Percentiles rank a stretch among this genome's conserved stretches.
Conservation (phyloP, 2,888 invertebrate species). For the Tetragonula carbonaria region DNA sequence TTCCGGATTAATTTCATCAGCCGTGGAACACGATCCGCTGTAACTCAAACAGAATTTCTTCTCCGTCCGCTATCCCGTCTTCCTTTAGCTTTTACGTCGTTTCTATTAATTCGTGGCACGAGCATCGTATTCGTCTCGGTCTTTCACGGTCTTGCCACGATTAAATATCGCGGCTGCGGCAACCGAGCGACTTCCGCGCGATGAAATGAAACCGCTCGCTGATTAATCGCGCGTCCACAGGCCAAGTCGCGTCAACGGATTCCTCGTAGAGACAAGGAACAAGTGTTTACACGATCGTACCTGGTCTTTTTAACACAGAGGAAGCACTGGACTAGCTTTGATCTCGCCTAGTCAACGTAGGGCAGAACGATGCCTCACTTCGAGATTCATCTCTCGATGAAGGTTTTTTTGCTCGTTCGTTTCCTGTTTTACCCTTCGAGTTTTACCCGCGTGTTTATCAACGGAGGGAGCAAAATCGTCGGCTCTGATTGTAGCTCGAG, state of each 20-base stretch:
- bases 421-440: too few species aligned
- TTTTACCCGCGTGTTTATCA: too few species aligned
- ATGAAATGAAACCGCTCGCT: conserved; percentile 34
- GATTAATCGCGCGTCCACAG: conserved; percentile 46
- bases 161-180: conserved; percentile 29
- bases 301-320: conserved; percentile 21
- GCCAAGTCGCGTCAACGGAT: conserved; percentile 37
- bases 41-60: conserved; percentile 1
- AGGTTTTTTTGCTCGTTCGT: too few species aligned
- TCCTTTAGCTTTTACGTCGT: neutral
- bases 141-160: conserved; percentile 11
- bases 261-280: conserved; percentile 54
- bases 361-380: neutral
- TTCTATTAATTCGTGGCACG: conserved; percentile 24
- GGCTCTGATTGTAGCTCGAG: too few species aligned
- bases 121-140: conserved; percentile 34
- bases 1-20: conserved; percentile 9
- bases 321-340: conserved; percentile 38
- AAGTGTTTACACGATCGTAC: conserved; percentile 55
- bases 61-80: too few species aligned
- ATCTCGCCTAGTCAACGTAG: conserved; percentile 17
- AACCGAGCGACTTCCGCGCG: neutral
- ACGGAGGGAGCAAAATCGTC: too few species aligned
- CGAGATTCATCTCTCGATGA: too few species aligned
- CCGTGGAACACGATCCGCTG: neutral